phyloP scores from a whole-genome alignment of 2,113 vertebrate genomes.

The Corythornis vintsioides region DNA sequence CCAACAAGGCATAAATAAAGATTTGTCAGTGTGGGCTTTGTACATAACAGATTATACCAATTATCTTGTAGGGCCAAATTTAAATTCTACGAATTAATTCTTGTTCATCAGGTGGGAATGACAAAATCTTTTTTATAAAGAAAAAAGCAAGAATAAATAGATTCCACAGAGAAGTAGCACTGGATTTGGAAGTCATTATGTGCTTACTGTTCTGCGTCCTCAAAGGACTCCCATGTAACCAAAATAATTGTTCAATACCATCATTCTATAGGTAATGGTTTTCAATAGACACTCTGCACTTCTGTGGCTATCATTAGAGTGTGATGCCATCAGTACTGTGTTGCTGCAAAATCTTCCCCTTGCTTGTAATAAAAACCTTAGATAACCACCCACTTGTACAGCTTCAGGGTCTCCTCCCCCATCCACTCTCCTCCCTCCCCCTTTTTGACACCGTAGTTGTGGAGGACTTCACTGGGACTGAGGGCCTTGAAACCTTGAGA shows the following conservation, averaged over 20 bases:
- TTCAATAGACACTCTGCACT: background rate
- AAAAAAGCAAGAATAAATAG: background rate
- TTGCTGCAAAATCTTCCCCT: background rate
- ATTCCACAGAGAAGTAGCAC: background rate
- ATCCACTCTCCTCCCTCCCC: too few species aligned
- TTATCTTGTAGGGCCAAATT: conserved; percentile 53
- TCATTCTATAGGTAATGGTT: background rate
- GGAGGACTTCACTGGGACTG: too few species aligned
- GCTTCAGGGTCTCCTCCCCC: background rate
- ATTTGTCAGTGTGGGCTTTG: conserved; percentile 38
- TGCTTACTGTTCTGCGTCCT: background rate
- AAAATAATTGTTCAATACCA: background rate
- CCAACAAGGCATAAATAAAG: conserved; percentile 35
- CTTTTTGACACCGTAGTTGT: background rate
- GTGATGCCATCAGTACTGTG: background rate
- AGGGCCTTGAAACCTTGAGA: too few species aligned
- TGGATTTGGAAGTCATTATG: background rate
- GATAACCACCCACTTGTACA: background rate
- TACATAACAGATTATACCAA: conserved; percentile 59
- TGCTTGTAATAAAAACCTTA: background rate
- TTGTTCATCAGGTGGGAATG: conserved; percentile 42
- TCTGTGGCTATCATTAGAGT: background rate
- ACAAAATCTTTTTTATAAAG: background rate
- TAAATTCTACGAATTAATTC: conserved; percentile 54
- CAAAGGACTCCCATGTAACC: background rate